These are phyloP conservation scores for Meloidogyne exigua DNA, from an alignment of 1,140 invertebrate genomes.

Conservation along the genomic window DNA sequence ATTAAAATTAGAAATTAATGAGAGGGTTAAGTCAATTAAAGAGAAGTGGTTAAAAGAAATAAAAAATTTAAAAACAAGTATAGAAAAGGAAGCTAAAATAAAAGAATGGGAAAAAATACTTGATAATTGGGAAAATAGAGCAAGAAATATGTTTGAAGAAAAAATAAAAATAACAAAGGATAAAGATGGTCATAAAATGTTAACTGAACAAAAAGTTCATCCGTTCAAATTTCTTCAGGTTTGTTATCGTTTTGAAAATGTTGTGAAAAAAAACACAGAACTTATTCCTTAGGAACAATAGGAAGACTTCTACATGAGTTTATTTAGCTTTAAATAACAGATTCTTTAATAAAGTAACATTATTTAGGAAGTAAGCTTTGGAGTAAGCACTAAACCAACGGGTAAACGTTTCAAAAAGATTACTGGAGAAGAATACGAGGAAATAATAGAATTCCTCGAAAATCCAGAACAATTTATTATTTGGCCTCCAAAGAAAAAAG, in stretches of 20 bases:
- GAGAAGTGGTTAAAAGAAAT: background rate
- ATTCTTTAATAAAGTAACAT: too few species aligned
- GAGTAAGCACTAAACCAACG: background rate
- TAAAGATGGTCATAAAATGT: background rate
- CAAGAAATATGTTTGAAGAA: background rate
- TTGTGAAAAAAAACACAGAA: too few species aligned
- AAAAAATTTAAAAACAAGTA: background rate
- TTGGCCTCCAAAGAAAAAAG: background rate
- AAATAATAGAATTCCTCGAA: background rate
- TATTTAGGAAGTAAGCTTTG: background rate
- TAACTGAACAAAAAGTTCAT: background rate
- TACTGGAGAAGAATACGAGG: background rate
- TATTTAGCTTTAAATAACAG: too few species aligned
- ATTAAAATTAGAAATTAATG: background rate
- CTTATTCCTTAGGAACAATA: too few species aligned
- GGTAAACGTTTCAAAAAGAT: background rate
- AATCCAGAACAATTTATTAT: slow-evolving; percentile 2
- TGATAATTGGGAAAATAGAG: background rate
- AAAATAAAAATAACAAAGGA: background rate
- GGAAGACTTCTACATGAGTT: too few species aligned
- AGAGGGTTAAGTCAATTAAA: background rate
- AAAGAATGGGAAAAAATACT: background rate
- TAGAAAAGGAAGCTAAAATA: background rate
- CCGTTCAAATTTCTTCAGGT: background rate
- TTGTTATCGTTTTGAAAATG: background rate